These are phyloP conservation scores for Stegastes partitus DNA, from an alignment of 2,113 vertebrate species.

Conservation along the genomic window DNA sequence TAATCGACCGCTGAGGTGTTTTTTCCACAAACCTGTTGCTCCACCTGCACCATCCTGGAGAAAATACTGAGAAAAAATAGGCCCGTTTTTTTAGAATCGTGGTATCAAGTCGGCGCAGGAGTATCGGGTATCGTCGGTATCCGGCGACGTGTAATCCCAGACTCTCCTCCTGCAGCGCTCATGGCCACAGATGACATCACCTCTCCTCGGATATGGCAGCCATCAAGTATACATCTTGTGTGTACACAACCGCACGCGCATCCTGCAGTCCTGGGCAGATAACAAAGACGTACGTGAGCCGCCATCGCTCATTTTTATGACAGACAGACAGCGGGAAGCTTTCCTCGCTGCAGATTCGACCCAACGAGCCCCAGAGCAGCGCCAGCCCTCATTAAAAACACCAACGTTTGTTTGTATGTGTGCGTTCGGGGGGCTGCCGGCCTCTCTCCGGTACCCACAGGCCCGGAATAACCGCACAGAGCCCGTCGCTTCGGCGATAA, in stretches of 20 bases:
- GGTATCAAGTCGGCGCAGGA: too few species aligned
- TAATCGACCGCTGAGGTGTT: too few species aligned
- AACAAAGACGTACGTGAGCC: conserved; percentile 13
- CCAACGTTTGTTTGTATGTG: conserved; percentile 12
- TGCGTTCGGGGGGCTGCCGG: conserved; percentile 20
- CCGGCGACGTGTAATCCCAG: background rate
- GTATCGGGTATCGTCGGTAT: background rate
- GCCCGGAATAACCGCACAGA: conserved; percentile 64
- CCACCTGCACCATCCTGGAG: too few species aligned
- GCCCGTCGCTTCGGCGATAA: conserved; percentile 68
- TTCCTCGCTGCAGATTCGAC: conserved; percentile 35
- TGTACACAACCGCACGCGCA: background rate
- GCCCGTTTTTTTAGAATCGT: too few species aligned
- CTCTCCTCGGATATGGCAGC: conserved; percentile 1
- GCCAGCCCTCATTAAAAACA: conserved; percentile 49
- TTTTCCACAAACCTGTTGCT: too few species aligned
- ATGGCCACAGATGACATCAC: conserved; percentile 18
- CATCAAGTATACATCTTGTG: background rate
- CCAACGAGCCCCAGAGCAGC: conserved; percentile 27
- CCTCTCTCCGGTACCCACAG: conserved; percentile 51
- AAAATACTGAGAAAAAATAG: too few species aligned
- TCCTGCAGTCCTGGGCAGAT: background rate
- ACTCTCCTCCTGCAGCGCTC: background rate
- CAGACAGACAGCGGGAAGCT: conserved; percentile 36
- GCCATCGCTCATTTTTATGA: conserved; percentile 36